Percentiles rank a stretch among this genome's conserved stretches.
Evolutionary conservation across 35 echinoderm and acorn worm genomes (phyloP).

Genomic region (Apostichopus japonicus): DNA sequence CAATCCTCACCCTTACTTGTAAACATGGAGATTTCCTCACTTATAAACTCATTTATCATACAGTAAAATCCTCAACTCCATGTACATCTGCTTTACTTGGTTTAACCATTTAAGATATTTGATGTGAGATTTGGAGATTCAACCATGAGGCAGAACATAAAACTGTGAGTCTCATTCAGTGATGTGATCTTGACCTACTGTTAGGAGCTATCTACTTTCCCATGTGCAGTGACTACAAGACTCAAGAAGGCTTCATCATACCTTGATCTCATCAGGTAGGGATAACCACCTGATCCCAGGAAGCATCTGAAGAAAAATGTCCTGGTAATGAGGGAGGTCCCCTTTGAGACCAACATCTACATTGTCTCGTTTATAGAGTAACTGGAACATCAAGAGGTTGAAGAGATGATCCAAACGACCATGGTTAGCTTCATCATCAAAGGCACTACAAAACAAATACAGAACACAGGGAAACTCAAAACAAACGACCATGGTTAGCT

Average conservation of each 20-base stretch:
- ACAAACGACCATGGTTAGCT: constrained; percentile 68
- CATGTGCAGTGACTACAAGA: no score
- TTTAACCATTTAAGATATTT: no score
- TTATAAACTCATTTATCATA: no score
- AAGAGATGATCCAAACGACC: constrained; percentile 84
- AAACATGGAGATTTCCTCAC: no score
- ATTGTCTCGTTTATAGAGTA: constrained; percentile 52
- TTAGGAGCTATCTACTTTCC: no score
- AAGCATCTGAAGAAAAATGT: constrained; percentile 82
- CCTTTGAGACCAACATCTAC: neutral
- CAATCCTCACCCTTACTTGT: no score
- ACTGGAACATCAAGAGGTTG: constrained; percentile 72
- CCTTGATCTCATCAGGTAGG: constrained; percentile 87
- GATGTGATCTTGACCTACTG: no score
- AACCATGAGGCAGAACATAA: no score
- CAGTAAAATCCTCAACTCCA: no score
- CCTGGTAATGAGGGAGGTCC: constrained; percentile 30
- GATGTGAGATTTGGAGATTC: no score
- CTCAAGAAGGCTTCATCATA: neutral
- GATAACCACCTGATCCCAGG: constrained; percentile 87
- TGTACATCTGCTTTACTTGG: no score
- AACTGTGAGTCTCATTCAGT: no score
- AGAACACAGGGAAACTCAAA: constrained; percentile 1
- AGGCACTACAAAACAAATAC: constrained; percentile 63
- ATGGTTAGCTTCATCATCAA: constrained; percentile 70